Evolutionary conservation across 2,797 vertebrate species (phyloP).

Genomic region (Agapornis canus): DNA sequence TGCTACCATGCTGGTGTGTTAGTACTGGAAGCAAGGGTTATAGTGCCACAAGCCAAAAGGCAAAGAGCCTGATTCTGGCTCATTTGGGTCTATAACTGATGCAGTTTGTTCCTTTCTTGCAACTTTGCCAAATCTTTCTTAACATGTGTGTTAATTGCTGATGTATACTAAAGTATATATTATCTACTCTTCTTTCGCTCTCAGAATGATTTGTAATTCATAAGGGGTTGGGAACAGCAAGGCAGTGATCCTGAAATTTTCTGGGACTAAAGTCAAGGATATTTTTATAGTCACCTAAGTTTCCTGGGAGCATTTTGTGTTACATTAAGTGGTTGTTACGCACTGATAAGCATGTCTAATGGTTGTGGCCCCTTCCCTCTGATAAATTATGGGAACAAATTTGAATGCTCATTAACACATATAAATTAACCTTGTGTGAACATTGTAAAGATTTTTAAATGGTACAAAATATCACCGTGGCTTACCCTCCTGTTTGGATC

Average conservation of each 20-base stretch:
- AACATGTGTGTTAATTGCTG: background rate
- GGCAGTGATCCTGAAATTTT: constrained; percentile 33
- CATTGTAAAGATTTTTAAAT: background rate
- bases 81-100: background rate
- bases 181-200: constrained; percentile 3
- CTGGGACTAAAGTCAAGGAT: background rate
- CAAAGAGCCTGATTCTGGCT: background rate
- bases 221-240: background rate
- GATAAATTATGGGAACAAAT: constrained; percentile 7
- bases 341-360: background rate
- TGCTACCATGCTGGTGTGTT: background rate
- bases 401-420: background rate
- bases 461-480: background rate
- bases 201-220: background rate
- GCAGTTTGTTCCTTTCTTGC: background rate
- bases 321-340: constrained; percentile 7
- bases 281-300: constrained; percentile 35
- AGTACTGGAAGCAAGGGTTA: background rate
- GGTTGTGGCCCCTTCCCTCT: background rate
- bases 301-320: constrained; percentile 24
- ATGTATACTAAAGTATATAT: background rate
- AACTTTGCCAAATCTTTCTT: background rate
- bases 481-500: background rate
- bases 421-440: background rate
- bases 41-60: rapidly evolving